Base-by-base conservation (phyloP, 2,113 vertebrate genomes). In the Psilopsiagon aymara region DNA sequence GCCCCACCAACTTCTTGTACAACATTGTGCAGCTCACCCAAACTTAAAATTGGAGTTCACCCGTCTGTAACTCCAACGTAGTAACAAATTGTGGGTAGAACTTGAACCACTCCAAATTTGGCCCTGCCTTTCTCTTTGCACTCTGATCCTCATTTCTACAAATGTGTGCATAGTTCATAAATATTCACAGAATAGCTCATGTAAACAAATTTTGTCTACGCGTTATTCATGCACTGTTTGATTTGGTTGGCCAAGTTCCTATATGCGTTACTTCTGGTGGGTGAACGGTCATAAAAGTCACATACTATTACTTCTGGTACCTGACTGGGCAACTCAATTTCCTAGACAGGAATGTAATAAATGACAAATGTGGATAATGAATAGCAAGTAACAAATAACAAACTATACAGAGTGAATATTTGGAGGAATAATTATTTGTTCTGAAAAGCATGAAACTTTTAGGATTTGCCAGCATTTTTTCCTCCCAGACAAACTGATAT, bases 151-250 rank as follows among this genome's bases (percentile, higher is more conserved):
- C 68, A 96, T 94, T 92, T 91, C 73, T 84, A 64, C 80, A 91
- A 95, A 91, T 2, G 2, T 69, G 41, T 82, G 82, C 89, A 49
- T 90, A 79, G 89, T 37, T 95, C 81, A 94, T 92, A 95, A 92
- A 95, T 95, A 95, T 93, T 76, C 91, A 95, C 10, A 2, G 28
- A 85, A 87, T 57, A 85, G 47, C 69, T 92, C 67, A 79, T 85
- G 91, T 89, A 95, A 95, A 94, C 78, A 95, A 76, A 69, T 87
- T 92, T 92, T 89, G 15, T 37, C 86, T 88, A 52, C 27, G 3
- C 33, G 80, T 95, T 95, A 87, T 87, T 95, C 78, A 94, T 52
- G 86, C 78, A 62, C 91, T 92, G 84, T 89, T 95, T 95, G 73
- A 46, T 94, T 94, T 84, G 83, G 94, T 75, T 94, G 88, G 84